A percentile compares a stretch with the other conserved stretches of the same genome.
phyloP scores from a whole-genome alignment of 1,140 invertebrate species.

The Dysdera silvatica region DNA sequence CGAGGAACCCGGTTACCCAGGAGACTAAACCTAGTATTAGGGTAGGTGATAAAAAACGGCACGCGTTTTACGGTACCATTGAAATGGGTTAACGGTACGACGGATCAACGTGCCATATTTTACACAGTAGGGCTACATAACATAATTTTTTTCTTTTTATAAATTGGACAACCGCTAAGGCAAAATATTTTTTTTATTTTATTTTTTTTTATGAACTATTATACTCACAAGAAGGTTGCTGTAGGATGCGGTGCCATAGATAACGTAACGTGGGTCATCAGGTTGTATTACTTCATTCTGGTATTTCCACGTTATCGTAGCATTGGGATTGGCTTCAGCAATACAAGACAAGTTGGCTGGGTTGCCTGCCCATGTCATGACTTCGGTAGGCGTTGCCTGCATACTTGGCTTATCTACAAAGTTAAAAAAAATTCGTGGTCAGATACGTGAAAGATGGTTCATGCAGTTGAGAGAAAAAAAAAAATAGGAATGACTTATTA shows the following conservation, averaged over 20 bases:
- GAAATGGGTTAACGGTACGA: too few relatives aligned
- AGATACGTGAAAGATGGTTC: not conserved
- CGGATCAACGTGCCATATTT: too few relatives aligned
- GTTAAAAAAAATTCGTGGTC: not conserved
- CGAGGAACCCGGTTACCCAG: too few relatives aligned
- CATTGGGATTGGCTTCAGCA: conserved; percentile 80
- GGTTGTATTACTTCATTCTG: conserved; percentile 38
- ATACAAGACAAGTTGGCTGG: conserved; percentile 77
- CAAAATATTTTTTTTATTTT: not conserved
- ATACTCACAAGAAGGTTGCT: conserved; percentile 17
- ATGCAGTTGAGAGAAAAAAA: not conserved
- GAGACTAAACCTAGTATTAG: too few relatives aligned
- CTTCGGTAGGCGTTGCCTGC: not conserved
- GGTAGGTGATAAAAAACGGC: too few relatives aligned
- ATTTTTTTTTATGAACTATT: not conserved
- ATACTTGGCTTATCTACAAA: not conserved
- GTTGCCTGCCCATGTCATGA: conserved; percentile 61
- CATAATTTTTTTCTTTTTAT: too few relatives aligned
- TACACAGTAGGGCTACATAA: too few relatives aligned
- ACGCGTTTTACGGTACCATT: too few relatives aligned
- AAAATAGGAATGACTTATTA: too few relatives aligned
- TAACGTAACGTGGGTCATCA: not conserved
- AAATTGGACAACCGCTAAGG: too few relatives aligned
- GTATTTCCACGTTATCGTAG: conserved; percentile 73
- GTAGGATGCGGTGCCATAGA: conserved; percentile 3